These are phyloP conservation scores for Colossoma macropomum DNA, from an alignment of 2,113 vertebrate species.

Conservation along the genomic window DNA sequence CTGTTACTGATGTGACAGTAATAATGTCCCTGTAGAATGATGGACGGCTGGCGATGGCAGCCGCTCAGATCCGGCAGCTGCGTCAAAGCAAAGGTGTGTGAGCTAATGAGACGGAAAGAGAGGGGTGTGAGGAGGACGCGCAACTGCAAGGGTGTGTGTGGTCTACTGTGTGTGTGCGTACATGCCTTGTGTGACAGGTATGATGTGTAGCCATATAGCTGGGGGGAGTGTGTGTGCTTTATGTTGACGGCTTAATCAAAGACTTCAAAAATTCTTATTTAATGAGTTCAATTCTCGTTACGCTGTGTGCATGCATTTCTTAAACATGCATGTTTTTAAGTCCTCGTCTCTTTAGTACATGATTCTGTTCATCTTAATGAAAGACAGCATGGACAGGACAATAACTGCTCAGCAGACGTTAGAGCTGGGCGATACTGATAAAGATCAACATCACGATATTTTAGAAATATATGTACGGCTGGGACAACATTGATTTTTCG, in stretches of 20 bases:
- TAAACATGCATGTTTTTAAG: too few relatives aligned
- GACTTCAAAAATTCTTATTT: conserved; percentile 1
- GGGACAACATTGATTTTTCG: too few relatives aligned
- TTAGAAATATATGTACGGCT: too few relatives aligned
- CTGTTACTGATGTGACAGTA: conserved; percentile 70
- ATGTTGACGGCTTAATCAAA: conserved; percentile 69
- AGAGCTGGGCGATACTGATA: too few relatives aligned
- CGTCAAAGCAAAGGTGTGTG: conserved; percentile 78
- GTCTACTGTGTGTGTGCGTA: conserved; percentile 22
- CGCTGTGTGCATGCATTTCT: background rate
- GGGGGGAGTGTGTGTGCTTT: conserved; percentile 34
- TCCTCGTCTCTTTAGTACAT: too few relatives aligned
- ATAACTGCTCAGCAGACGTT: too few relatives aligned
- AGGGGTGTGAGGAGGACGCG: conserved; percentile 69
- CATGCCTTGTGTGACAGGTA: conserved; percentile 34
- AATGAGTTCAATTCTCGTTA: background rate
- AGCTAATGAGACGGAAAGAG: conserved; percentile 78
- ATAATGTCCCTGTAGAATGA: conserved; percentile 72
- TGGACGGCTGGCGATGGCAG: conserved; percentile 75
- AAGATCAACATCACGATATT: too few relatives aligned
- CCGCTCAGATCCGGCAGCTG: conserved; percentile 73
- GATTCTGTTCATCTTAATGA: too few relatives aligned
- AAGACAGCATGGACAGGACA: too few relatives aligned
- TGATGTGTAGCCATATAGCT: background rate
- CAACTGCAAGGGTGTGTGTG: conserved; percentile 58